Evolutionary conservation across 2,113 vertebrate genomes (phyloP).

Genomic region (Callaeas wilsoni): DNA sequence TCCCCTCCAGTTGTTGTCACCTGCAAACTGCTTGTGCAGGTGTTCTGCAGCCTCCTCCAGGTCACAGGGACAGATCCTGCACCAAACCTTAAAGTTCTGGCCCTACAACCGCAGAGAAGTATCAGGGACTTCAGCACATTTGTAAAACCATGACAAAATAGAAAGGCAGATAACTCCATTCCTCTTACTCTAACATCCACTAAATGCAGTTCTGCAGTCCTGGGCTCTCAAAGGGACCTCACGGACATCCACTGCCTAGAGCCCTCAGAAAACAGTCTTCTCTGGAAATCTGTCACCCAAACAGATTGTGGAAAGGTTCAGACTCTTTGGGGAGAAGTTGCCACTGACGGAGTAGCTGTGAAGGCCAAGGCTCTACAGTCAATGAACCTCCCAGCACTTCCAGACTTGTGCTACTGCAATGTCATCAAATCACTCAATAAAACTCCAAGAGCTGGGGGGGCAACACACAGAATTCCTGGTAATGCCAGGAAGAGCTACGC

Average conservation of each 20-base stretch:
- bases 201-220: neutral
- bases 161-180: neutral
- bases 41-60: neutral
- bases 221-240: neutral
- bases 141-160: neutral
- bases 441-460: neutral
- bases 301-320: neutral
- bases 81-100: neutral
- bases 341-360: neutral
- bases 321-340: neutral
- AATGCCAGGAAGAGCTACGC: neutral
- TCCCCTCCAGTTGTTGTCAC: neutral
- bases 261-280: neutral
- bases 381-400: neutral
- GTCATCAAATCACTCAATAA: neutral
- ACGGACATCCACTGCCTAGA: neutral
- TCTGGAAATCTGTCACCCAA: neutral
- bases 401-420: neutral
- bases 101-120: fast-evolving
- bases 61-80: neutral
- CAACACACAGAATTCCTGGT: neutral
- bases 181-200: neutral
- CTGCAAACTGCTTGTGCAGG: neutral
- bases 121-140: too few relatives aligned
- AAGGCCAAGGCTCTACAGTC: neutral